Evolutionary conservation across 2,797 vertebrate species (phyloP).

Genomic region (Euphonia xanthogaster): DNA sequence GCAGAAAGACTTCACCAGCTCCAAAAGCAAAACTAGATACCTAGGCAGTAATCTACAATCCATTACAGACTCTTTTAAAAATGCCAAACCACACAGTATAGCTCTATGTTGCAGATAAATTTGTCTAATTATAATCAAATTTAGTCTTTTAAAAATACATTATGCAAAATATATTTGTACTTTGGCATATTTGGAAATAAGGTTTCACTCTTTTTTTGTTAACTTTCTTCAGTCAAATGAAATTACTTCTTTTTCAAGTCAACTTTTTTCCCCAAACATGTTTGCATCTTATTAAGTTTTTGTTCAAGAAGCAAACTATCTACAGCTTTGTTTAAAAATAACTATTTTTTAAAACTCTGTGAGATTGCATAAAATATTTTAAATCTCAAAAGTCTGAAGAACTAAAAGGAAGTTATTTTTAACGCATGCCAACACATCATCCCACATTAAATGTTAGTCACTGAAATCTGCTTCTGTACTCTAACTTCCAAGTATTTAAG

Average conservation of each 20-base stretch:
- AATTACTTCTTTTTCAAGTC: not conserved
- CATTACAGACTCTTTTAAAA: not conserved
- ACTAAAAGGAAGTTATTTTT: constrained; percentile 35
- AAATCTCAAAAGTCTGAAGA: not conserved
- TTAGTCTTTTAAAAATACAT: not conserved
- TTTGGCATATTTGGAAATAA: not conserved
- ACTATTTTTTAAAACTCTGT: not conserved
- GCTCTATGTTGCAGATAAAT: not conserved
- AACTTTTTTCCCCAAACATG: not conserved
- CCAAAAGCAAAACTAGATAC: not conserved
- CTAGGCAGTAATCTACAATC: not conserved
- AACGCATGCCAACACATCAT: constrained; percentile 35
- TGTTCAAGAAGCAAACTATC: not conserved
- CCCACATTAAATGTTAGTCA: constrained; percentile 32
- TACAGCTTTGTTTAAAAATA: not conserved
- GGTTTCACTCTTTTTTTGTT: not conserved
- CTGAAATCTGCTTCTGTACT: not conserved
- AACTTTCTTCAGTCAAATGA: not conserved
- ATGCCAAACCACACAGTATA: not conserved
- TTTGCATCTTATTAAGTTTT: not conserved
- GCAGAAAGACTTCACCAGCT: not conserved
- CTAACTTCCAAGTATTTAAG: not conserved
- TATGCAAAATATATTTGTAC: not conserved
- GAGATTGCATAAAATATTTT: not conserved
- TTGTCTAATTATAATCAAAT: not conserved